Evolutionary conservation across 1,140 invertebrate genomes (phyloP), one percentile per base, ranked within the genome.

Genomic region (Heliconius melpomene): DNA sequence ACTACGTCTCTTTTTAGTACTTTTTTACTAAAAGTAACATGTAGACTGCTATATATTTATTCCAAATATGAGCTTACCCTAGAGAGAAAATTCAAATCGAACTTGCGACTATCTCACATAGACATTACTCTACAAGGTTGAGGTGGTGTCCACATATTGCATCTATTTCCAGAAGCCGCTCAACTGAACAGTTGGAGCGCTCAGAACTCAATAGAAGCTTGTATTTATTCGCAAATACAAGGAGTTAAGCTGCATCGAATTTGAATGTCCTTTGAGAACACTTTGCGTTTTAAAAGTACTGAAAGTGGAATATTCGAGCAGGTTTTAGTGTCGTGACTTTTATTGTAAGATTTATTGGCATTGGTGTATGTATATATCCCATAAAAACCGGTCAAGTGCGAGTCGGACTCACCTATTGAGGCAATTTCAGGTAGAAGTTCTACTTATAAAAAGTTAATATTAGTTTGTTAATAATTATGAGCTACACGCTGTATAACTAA

Each of bases 211-310:
- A 75, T 75, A 60, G 74, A 32, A 66, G 52, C 36, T 54, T 60
- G 29, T 75, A 75, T 75, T 75, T 75, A 60, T 29, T 75, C n/a
- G 9, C 74, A 54, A 75, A 54, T 60, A 75, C 54, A 32, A 75
- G 74, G 16, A 66, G n/a, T 26, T 60, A 75, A 60, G 74, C 74
- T 75, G 74, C 74, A 66, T 75, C 74, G 66, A 75, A 75, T 75
- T 75, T 75, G 74, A 75, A 75, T 75, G 54, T 75, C 74, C 74
- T 75, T 75, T 75, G 74, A 40, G 26, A 36, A n/a, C 74, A 57
- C 29, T 40, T n/a, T 66, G 54, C 54, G 16, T 60, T 75, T 75
- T 60, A 38, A 75, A 66, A 75, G 74, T 66, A 26, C 60, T 66
- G 9, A 23, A n/a, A 16, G 26, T 26, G 13, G 60, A 29, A 66